Conservation (phyloP, 2,113 vertebrate genomes). For the Anoplopoma fimbria region DNA sequence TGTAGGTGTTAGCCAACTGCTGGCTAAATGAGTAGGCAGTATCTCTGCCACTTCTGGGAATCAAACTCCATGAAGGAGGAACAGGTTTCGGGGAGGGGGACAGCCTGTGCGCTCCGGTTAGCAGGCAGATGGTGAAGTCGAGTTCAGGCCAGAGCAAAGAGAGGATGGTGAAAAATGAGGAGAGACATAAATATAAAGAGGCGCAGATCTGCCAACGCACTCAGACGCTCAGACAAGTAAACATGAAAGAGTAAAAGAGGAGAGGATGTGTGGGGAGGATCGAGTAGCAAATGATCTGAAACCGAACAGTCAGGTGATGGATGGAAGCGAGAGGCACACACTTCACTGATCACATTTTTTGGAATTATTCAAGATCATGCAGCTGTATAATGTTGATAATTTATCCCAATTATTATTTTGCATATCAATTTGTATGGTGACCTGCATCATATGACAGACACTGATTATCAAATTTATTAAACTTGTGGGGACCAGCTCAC, state of each 20-base stretch:
- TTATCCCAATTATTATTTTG: not conserved
- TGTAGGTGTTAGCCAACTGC: slow-evolving; percentile 38
- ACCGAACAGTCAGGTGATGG: not conserved
- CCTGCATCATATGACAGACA: not conserved
- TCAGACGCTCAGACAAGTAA: slow-evolving; percentile 24
- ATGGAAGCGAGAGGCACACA: not conserved
- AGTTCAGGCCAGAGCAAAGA: slow-evolving; percentile 20
- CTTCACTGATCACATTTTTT: not conserved
- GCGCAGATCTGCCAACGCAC: slow-evolving; percentile 13
- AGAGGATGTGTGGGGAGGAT: slow-evolving; percentile 4
- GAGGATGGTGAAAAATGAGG: not conserved
- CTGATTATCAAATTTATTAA: not conserved
- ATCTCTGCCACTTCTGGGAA: slow-evolving; percentile 9
- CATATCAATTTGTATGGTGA: not conserved
- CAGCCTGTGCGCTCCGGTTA: slow-evolving; percentile 38
- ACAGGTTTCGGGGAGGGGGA: slow-evolving; percentile 20
- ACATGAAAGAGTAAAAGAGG: slow-evolving; percentile 17
- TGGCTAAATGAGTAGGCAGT: slow-evolving; percentile 40
- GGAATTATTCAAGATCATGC: not conserved
- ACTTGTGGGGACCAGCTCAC: not conserved
- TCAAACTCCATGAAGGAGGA: slow-evolving; percentile 16
- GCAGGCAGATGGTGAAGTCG: slow-evolving; percentile 50
- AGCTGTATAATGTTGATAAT: not conserved
- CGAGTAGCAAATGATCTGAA: not conserved
- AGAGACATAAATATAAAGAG: slow-evolving; percentile 1